Evolutionary conservation across 2,888 invertebrate genomes (phyloP).

Genomic region (Glyphotaelius pellucidus): DNA sequence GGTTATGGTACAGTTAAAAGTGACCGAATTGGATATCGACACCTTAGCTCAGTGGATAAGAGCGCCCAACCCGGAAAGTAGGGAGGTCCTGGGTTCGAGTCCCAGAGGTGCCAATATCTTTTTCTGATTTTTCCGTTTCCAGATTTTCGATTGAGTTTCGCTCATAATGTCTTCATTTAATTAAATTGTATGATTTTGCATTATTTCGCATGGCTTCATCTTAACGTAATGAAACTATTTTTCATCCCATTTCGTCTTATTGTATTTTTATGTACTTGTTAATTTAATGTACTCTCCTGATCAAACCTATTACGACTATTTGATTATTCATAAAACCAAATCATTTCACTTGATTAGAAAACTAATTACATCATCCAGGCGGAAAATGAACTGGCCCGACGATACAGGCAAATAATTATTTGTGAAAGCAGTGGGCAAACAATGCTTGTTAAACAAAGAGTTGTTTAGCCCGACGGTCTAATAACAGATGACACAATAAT

Average conservation of each 20-base stretch:
- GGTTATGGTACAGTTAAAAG: too few relatives aligned
- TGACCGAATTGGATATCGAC: too few relatives aligned
- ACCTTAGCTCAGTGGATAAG: too few relatives aligned
- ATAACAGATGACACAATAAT: neutral
- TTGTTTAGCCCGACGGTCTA: neutral
- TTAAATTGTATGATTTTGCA: neutral
- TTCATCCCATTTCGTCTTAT: neutral
- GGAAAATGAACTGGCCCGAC: neutral
- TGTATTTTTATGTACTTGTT: neutral
- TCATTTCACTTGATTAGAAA: neutral
- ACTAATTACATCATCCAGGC: neutral
- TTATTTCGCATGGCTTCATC: neutral
- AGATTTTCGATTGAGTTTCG: too few relatives aligned
- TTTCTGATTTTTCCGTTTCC: too few relatives aligned
- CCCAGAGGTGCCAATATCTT: too few relatives aligned
- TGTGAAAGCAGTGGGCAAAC: conserved; percentile 5
- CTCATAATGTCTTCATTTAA: too few relatives aligned
- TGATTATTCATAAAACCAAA: neutral
- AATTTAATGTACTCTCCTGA: neutral
- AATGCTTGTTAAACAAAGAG: conserved; percentile 4
- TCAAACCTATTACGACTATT: neutral
- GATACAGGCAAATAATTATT: neutral
- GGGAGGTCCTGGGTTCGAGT: too few relatives aligned
- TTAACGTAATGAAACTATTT: neutral
- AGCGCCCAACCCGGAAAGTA: too few relatives aligned